Evolutionary conservation across 2,797 vertebrate species (phyloP), one percentile per base, ranked within the genome.

Genomic region (Ciconia nigra): DNA sequence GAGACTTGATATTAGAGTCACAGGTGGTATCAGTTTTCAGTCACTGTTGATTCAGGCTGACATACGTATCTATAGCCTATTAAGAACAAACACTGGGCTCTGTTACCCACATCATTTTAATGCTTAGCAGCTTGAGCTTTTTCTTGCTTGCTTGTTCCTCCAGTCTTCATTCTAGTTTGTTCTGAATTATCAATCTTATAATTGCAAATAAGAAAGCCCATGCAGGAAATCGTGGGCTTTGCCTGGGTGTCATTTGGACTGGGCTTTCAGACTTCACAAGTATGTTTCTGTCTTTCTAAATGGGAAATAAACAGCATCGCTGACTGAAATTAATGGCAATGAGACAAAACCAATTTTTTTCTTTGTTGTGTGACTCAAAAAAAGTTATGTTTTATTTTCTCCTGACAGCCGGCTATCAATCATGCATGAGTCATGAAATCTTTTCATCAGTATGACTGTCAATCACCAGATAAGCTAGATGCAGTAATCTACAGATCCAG

Each of bases 401-500:
- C 35, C 51, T 81, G 92, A 92, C 74, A 83, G 20, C 28, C 83
- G 37, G 51, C 81, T 94, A 89, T 93, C 79, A 96, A 71, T 96
- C 95, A 96, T 86, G 47, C 24, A 61, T 81, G 57, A 92, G 42
- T 72, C 65, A 76, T 57, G 33, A 93, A 90, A 67, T 78, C 37
- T 77, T 93, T 93, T 91, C 72, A 85, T 83, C 59, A 87, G 59
- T 77, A 87, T 69, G n/a, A 79, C 29, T 83, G 77, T 92, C 95
- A 97, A 58, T 96, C 94, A 96, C 21, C 46, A 73, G 42, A 63
- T 28, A 90, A 93, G 47, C 29, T 82, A 72, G 44, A 82, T 70
- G 31, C 49, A 83, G 55, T 33, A 89, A 89, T 80, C 26, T 79
- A 81, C 51, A 94, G 70, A 92, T 87, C 17, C 47, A 39, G 28